A percentile compares a stretch with the other conserved stretches of the same genome.
phyloP scores from a whole-genome alignment of 2,797 vertebrate genomes.

The Loriculus beryllinus region DNA sequence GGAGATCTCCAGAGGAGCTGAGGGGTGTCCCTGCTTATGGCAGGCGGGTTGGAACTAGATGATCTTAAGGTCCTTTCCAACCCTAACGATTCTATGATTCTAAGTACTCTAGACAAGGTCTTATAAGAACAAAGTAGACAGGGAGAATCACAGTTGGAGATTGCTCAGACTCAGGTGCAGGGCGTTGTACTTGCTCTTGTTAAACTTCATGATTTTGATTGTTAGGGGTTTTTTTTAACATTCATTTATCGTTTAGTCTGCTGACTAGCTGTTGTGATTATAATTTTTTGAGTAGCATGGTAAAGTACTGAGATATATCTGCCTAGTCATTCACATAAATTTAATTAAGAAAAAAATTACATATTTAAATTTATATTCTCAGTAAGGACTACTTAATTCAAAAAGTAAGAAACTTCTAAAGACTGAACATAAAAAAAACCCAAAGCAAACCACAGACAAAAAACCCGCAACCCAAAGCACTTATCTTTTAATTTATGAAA shows the following conservation, averaged over 20 bases:
- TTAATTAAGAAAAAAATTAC: neutral
- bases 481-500: neutral
- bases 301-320: neutral
- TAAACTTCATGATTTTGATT: neutral
- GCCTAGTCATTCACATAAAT: neutral
- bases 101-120: neutral
- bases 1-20: too few species aligned
- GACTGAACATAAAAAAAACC: neutral
- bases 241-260: neutral
- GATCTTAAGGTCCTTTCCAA: too few species aligned
- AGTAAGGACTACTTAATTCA: neutral
- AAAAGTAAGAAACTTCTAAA: neutral
- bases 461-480: rapidly evolving
- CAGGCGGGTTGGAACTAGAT: too few species aligned
- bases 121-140: rapidly evolving
- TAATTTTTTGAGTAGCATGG: neutral
- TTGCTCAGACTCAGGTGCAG: rapidly evolving
- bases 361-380: neutral
- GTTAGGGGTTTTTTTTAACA: neutral
- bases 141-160: neutral
- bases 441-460: neutral
- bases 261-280: neutral
- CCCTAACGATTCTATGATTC: too few species aligned
- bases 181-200: neutral
- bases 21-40: too few species aligned